Evolutionary conservation across 2,797 vertebrate genomes (phyloP).

Genomic region (Potorous gilbertii): DNA sequence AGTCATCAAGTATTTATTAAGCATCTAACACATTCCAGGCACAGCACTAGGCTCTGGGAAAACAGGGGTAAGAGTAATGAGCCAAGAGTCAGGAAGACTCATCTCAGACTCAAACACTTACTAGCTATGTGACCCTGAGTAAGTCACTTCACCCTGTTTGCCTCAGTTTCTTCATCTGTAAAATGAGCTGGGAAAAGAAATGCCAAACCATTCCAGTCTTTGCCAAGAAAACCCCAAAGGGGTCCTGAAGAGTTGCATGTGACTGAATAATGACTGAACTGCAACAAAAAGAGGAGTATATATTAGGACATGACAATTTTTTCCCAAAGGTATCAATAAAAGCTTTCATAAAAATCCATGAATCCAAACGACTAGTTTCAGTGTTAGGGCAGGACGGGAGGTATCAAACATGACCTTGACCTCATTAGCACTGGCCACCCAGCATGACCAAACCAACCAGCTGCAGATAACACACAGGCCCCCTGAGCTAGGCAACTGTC

Average conservation of each 20-base stretch:
- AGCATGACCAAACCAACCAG: background rate
- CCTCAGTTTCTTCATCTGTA: background rate
- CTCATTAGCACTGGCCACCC: background rate
- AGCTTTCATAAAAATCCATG: background rate
- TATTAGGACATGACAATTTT: background rate
- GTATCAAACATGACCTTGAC: conserved; percentile 12
- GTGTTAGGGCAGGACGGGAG: background rate
- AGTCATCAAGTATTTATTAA: background rate
- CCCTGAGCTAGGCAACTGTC: background rate
- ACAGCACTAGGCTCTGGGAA: background rate
- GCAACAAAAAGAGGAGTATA: background rate
- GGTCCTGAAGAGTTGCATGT: background rate
- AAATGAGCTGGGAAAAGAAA: background rate
- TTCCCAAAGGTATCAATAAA: background rate
- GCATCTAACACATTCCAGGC: background rate
- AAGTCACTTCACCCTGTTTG: background rate
- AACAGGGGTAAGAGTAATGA: background rate
- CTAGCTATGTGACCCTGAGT: background rate
- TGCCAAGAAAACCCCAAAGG: background rate
- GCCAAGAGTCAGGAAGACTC: background rate
- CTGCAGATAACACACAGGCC: background rate
- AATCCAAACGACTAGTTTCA: background rate
- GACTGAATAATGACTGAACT: background rate
- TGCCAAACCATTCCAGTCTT: background rate
- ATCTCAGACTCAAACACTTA: background rate